Percentiles rank a stretch among this genome's conserved stretches.
Evolutionary conservation across 2,888 invertebrate species (phyloP).

Genomic region (Amphimallon solstitiale): DNA sequence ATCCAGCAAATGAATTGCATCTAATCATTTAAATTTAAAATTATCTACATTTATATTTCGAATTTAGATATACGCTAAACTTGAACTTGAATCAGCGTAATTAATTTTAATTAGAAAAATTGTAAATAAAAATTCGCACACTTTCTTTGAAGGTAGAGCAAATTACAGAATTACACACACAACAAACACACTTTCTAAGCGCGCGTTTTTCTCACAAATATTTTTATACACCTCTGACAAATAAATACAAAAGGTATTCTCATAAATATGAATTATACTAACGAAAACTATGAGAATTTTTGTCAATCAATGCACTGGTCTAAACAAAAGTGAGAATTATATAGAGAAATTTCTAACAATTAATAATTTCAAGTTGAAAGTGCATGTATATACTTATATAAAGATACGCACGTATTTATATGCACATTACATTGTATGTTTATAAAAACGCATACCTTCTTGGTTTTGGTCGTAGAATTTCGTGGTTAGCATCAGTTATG

Average conservation of each 20-base stretch:
- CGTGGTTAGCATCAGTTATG: slow-evolving; percentile 80
- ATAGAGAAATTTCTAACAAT: slow-evolving; percentile 10
- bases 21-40: too few relatives aligned
- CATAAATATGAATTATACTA: background rate
- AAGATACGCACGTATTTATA: too few relatives aligned
- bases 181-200: slow-evolving; percentile 11
- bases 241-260: background rate
- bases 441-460: slow-evolving; percentile 69
- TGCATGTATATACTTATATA: too few relatives aligned
- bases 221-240: too few relatives aligned
- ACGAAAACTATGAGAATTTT: slow-evolving; percentile 20
- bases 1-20: too few relatives aligned
- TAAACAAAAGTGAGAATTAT: slow-evolving; percentile 17
- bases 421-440: too few relatives aligned
- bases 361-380: background rate
- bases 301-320: too few relatives aligned
- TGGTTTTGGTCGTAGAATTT: slow-evolving; percentile 86
- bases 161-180: too few relatives aligned
- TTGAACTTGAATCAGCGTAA: slow-evolving; percentile 31
- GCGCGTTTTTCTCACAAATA: slow-evolving; percentile 10
- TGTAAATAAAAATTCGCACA: slow-evolving; percentile 20
- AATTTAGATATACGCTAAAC: background rate
- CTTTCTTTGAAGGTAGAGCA: slow-evolving; percentile 8
- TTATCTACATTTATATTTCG: too few relatives aligned
- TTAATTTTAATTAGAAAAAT: slow-evolving; percentile 3